These are phyloP conservation scores for Hippolais icterina DNA, from an alignment of 2,113 vertebrate genomes.

Conservation along the genomic window DNA sequence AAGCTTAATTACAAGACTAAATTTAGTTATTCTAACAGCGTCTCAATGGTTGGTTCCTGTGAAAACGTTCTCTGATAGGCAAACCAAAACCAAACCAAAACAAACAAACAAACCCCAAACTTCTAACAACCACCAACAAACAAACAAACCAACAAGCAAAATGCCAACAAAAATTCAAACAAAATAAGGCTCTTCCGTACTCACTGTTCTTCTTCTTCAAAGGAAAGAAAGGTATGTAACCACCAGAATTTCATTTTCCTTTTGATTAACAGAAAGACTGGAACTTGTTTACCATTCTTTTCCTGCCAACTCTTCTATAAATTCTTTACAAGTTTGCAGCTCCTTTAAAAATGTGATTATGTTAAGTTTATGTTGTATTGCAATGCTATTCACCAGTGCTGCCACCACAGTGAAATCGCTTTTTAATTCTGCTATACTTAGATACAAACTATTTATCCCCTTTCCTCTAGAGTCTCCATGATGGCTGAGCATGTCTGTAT, in stretches of 20 bases:
- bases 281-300: not conserved
- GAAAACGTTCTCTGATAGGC: not conserved
- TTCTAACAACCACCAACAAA: not conserved
- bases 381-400: not conserved
- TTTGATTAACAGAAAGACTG: not conserved
- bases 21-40: not conserved
- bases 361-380: not conserved
- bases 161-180: not conserved
- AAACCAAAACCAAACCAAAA: not conserved
- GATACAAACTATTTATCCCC: not conserved
- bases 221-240: not conserved
- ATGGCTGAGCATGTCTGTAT: not conserved
- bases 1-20: not conserved
- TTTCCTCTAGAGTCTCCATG: not conserved
- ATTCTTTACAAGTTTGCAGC: not conserved
- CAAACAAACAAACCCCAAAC: not conserved
- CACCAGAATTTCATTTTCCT: not conserved
- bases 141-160: not conserved
- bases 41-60: not conserved
- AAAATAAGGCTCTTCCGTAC: not conserved
- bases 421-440: not conserved
- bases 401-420: not conserved
- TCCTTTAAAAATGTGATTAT: not conserved
- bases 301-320: not conserved
- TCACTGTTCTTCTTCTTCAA: not conserved